Conservation (phyloP, 2,888 invertebrate genomes). For the Pyrrhosoma nymphula region DNA sequence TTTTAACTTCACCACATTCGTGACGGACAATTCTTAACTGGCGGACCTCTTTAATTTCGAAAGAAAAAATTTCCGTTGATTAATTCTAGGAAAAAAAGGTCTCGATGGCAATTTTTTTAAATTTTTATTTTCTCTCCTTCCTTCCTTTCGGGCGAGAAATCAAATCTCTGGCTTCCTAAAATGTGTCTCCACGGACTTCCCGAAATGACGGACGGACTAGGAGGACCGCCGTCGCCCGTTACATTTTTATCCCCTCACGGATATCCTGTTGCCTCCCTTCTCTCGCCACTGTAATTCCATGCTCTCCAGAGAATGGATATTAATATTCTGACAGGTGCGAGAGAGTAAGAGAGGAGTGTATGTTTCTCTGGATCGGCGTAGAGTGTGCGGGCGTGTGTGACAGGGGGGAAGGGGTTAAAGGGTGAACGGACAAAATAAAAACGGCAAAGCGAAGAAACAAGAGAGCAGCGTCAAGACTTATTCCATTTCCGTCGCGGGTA, state of each 20-base stretch:
- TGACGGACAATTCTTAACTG: neutral
- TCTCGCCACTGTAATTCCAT: neutral
- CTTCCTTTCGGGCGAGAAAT: slow-evolving; percentile 37
- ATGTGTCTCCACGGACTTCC: slow-evolving; percentile 4
- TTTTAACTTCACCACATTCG: too few relatives aligned
- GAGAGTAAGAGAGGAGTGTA: neutral
- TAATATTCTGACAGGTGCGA: slow-evolving; percentile 56
- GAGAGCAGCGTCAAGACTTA: neutral
- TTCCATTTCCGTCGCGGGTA: slow-evolving; percentile 41
- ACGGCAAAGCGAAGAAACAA: neutral
- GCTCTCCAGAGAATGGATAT: slow-evolving; percentile 50
- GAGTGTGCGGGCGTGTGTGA: neutral
- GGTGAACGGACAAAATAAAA: neutral
- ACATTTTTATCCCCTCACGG: neutral
- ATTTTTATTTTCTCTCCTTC: neutral
- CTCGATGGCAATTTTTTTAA: neutral
- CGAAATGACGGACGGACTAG: neutral
- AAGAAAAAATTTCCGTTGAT: neutral
- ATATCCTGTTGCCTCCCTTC: neutral
- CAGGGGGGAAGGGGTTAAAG: neutral
- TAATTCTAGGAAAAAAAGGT: neutral
- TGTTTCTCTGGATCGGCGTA: too few relatives aligned
- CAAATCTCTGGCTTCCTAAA: slow-evolving; percentile 38
- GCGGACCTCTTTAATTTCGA: neutral
- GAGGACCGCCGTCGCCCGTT: neutral